Evolutionary conservation across 2,888 invertebrate genomes (phyloP).

Genomic region (Parnassius orleans): DNA sequence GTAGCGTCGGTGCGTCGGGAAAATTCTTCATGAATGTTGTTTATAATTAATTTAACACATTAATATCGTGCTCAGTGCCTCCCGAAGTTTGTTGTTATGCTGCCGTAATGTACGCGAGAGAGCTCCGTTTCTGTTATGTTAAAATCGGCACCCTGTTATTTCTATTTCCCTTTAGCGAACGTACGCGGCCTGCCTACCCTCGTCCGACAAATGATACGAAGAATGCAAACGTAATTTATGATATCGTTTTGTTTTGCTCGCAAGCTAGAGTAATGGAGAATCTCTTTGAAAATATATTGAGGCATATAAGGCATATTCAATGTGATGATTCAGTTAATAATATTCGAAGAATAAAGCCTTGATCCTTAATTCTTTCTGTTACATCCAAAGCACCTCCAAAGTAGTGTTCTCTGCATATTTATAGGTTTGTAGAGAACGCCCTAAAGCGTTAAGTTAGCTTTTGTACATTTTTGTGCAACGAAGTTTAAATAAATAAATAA

Average conservation of each 20-base stretch:
- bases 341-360: too few species aligned
- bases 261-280: constrained; percentile 1
- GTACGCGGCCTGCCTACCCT: constrained; percentile 27
- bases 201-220: constrained; percentile 32
- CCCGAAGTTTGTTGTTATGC: constrained; percentile 49
- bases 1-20: constrained; percentile 34
- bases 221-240: constrained; percentile 7
- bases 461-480: too few species aligned
- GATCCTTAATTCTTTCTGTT: too few species aligned
- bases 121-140: constrained; percentile 43
- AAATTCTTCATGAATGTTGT: constrained; percentile 46
- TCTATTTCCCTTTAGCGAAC: constrained; percentile 45
- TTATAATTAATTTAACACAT: constrained; percentile 62
- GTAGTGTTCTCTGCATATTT: too few species aligned
- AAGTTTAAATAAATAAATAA: too few species aligned
- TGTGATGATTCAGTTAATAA: too few species aligned
- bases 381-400: too few species aligned
- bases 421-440: too few species aligned
- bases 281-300: neutral
- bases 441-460: too few species aligned
- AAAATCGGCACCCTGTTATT: constrained; percentile 45
- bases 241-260: constrained; percentile 1
- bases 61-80: constrained; percentile 43
- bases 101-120: constrained; percentile 42
- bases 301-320: neutral